Evolutionary conservation across 2,888 invertebrate species (phyloP).

Genomic region (Nephrotoma guestfalica): DNA sequence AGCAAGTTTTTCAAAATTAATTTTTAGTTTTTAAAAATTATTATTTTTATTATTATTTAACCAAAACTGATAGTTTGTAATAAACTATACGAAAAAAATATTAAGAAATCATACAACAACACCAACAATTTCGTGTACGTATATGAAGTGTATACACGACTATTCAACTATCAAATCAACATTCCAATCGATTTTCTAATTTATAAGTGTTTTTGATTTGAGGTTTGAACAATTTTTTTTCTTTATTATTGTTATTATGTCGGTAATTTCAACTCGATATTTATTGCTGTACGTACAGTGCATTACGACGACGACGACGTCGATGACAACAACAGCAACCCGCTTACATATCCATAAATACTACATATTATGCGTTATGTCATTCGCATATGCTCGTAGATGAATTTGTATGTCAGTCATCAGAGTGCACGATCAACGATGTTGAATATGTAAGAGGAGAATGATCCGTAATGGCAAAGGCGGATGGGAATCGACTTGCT

Average conservation of each 20-base stretch:
- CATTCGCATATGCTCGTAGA: neutral
- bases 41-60: neutral
- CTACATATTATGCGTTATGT: neutral
- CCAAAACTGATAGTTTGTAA: neutral
- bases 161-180: neutral
- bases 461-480: neutral
- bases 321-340: neutral
- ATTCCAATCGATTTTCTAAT: neutral
- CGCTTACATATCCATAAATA: neutral
- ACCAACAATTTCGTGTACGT: neutral
- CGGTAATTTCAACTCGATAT: neutral
- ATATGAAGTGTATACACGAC: neutral
- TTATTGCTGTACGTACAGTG: neutral
- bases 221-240: neutral
- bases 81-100: neutral
- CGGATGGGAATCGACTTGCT: neutral
- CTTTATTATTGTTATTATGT: neutral
- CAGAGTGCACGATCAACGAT: neutral
- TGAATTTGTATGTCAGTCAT: neutral
- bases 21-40: neutral
- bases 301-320: neutral
- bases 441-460: neutral
- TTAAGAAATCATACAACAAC: neutral
- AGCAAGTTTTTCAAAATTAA: neutral
- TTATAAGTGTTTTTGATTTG: neutral